Conservation (phyloP, 2,797 vertebrate species). For the Spondyliosoma cantharus region DNA sequence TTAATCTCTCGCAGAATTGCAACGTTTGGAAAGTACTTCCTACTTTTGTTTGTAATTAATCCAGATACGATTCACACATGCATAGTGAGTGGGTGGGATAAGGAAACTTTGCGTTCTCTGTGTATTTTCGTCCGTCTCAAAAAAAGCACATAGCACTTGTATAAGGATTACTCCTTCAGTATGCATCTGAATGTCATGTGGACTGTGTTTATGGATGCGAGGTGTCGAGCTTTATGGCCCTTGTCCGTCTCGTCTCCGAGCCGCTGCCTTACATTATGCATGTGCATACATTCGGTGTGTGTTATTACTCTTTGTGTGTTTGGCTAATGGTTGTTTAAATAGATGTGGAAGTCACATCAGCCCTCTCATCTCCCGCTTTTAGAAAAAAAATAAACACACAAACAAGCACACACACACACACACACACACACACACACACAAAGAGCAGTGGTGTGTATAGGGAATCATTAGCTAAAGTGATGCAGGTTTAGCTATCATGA, state of each 20-base stretch:
- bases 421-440: slow-evolving; percentile 20
- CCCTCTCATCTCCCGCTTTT: slow-evolving; percentile 67
- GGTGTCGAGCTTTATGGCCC: slow-evolving; percentile 45
- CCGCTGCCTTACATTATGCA: slow-evolving; percentile 73
- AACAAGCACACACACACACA: slow-evolving; percentile 31
- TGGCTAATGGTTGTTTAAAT: slow-evolving; percentile 79
- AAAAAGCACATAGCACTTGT: slow-evolving; percentile 2
- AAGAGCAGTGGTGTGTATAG: slow-evolving; percentile 71
- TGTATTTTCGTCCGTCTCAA: background rate
- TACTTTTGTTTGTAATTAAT: background rate
- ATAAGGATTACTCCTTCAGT: slow-evolving; percentile 19
- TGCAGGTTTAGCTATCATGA: slow-evolving; percentile 84
- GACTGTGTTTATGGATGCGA: slow-evolving; percentile 54
- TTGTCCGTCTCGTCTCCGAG: slow-evolving; percentile 53
- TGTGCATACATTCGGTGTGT: slow-evolving; percentile 68
- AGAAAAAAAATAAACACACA: slow-evolving; percentile 26
- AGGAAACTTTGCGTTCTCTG: background rate
- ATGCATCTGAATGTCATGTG: slow-evolving; percentile 48
- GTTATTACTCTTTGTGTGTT: slow-evolving; percentile 57
- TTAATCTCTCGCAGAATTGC: too few relatives aligned
- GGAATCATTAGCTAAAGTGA: slow-evolving; percentile 86
- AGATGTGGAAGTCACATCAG: slow-evolving; percentile 79
- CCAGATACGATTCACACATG: background rate
- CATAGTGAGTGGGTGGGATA: background rate
- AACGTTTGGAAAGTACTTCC: background rate